These are phyloP conservation scores for Gobio occitaniae DNA, from an alignment of 2,797 vertebrate species.

Conservation along the genomic window DNA sequence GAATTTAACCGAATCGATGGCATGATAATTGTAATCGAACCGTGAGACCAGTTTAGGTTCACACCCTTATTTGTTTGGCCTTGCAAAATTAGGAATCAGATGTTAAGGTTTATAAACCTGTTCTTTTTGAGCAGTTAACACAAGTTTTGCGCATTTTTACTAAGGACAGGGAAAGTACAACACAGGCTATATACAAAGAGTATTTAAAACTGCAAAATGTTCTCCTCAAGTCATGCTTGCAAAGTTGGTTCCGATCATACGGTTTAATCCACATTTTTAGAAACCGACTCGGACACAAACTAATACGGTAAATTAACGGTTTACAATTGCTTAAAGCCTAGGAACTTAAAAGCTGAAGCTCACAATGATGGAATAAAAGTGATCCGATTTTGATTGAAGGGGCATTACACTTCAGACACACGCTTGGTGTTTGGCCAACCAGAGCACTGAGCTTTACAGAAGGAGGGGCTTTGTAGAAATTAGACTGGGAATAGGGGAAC, in stretches of 20 bases:
- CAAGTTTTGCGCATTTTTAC: background rate
- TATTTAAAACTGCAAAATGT: rapidly evolving
- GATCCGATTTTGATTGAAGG: no score
- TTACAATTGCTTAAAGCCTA: background rate
- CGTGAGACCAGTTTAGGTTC: no score
- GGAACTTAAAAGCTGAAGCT: background rate
- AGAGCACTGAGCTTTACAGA: background rate
- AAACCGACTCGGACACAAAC: background rate
- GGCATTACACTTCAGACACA: background rate
- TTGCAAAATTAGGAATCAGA: background rate
- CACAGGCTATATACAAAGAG: background rate
- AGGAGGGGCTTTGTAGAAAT: background rate
- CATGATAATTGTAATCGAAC: no score
- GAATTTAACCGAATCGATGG: no score
- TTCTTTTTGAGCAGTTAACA: background rate
- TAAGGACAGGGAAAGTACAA: background rate
- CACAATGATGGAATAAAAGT: background rate
- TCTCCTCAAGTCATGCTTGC: background rate
- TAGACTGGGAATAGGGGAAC: no score
- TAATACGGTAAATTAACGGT: background rate
- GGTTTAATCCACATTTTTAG: background rate
- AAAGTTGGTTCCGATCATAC: background rate
- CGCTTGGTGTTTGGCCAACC: background rate
- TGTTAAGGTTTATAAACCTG: background rate
- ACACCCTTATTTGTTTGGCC: background rate